Percentiles rank a stretch among this genome's conserved stretches.
These are phyloP conservation scores for Sisor rabdophorus DNA, from an alignment of 2,113 vertebrate species.

Conservation along the genomic window DNA sequence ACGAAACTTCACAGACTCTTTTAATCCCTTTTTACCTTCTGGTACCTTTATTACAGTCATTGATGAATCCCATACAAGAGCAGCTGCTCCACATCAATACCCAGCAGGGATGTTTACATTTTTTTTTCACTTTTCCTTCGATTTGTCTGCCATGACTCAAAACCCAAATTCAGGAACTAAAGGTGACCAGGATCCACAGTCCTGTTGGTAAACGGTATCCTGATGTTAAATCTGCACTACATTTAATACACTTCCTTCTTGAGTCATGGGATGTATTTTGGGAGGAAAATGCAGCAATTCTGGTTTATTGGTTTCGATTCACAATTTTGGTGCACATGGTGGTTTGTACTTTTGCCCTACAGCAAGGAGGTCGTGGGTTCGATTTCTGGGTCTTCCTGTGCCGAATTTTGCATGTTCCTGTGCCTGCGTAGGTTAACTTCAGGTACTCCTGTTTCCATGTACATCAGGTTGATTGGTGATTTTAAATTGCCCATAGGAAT, in stretches of 20 bases:
- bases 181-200: background rate
- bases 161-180: background rate
- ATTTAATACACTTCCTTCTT: background rate
- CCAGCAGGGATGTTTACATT: background rate
- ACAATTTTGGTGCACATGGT: no score
- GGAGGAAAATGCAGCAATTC: background rate
- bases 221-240: background rate
- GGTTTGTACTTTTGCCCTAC: no score
- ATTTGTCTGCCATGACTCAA: conserved; percentile 6
- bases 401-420: no score
- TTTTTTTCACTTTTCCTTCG: background rate
- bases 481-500: no score
- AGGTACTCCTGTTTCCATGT: no score
- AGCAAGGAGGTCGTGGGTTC: no score
- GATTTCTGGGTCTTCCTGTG: no score
- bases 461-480: no score
- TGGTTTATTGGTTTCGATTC: no score
- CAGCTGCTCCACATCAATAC: background rate
- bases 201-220: background rate
- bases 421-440: no score
- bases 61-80: background rate
- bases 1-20: background rate
- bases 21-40: background rate
- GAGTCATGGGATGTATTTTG: background rate
- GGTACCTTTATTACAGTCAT: background rate